Conservation (phyloP, 23 tunicate species). For the Halocynthia aurantium region DNA sequence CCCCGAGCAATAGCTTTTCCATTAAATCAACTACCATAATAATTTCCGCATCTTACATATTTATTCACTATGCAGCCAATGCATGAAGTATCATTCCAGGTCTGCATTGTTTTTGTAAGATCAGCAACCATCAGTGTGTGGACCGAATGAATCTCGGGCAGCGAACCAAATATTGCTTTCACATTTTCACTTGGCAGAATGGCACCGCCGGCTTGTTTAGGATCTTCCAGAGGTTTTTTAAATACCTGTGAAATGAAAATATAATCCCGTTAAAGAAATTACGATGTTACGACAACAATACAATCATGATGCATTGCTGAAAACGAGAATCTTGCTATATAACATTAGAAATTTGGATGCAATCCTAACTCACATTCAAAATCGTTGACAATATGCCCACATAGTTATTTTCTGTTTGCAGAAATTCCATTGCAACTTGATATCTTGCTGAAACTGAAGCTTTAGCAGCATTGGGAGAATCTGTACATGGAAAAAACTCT, state of each 20-base stretch:
- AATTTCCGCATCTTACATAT: slow-evolving; percentile 53
- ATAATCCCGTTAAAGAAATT: too few species aligned
- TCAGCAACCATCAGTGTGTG: slow-evolving; percentile 63
- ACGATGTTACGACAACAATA: too few species aligned
- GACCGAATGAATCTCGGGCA: slow-evolving; percentile 72
- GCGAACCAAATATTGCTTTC: slow-evolving; percentile 79
- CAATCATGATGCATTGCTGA: too few species aligned
- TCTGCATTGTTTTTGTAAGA: slow-evolving; percentile 21
- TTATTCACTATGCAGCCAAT: slow-evolving; percentile 53
- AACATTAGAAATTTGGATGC: too few species aligned
- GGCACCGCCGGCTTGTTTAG: slow-evolving; percentile 81
- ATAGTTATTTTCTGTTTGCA: slow-evolving; percentile 90
- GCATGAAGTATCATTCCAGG: slow-evolving; percentile 74
- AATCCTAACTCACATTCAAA: slow-evolving; percentile 35
- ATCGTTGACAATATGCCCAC: slow-evolving; percentile 80
- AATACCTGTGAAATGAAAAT: slow-evolving; percentile 32
- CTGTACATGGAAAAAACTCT: neutral
- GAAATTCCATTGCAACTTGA: slow-evolving; percentile 86
- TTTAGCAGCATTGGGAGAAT: neutral
- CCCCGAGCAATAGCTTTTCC: too few species aligned
- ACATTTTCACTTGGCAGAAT: slow-evolving; percentile 81
- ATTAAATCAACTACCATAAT: too few species aligned
- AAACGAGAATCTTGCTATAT: too few species aligned
- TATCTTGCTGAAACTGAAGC: slow-evolving; percentile 44
- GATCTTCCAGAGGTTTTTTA: slow-evolving; percentile 82